Evolutionary conservation across 2,797 vertebrate genomes (phyloP), one percentile per base, ranked within the genome.

Genomic region (Moxostoma hubbsi): DNA sequence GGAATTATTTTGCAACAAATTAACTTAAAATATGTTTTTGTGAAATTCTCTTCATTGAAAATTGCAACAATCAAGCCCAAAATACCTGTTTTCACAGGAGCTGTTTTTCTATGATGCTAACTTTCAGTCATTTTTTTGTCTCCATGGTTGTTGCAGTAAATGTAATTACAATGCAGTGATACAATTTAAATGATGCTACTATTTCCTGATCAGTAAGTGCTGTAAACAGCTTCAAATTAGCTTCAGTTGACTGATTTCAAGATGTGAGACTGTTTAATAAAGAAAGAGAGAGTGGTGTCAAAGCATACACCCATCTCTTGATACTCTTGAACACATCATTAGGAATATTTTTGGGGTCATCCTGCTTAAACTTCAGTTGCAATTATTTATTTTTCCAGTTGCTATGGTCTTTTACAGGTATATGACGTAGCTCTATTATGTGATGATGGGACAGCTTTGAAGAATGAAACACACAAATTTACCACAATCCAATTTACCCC

Each of bases 61-160:
- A n/a, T n/a, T 82, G 68, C 50, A 79, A 66, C 72, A 75, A 76
- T 72, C 65, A 43, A 15, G 47, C 50, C 13, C 36, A 47, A 0
- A 49, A 9, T 73, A 59, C 9, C 72, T 57, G 18, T 66, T 67
- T 82, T 71, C 15, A 12, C 64, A 53, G 79, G 58, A 7, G 70
- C 51, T 83, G 83, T 86, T 90, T 93, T 93, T 47, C 11, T 93
- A 85, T 92, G 84, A 87, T 80, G 82, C 86, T 55, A 83, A 85
- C 91, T 92, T 93, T 92, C 92, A 91, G 69, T 86, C 81, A 64
- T 66, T 2, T 59, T 47, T 13, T 83, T 80, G 85, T 79, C 47
- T 71, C 36, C 51, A 6, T 79, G 16, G 43, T 74, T 68, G 75
- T 79, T 75, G 58, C 9, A n/a, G 59, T 83, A 16, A 70, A 66